Base-by-base conservation (phyloP, 2,113 vertebrate genomes). In the Agelaius phoeniceus region DNA sequence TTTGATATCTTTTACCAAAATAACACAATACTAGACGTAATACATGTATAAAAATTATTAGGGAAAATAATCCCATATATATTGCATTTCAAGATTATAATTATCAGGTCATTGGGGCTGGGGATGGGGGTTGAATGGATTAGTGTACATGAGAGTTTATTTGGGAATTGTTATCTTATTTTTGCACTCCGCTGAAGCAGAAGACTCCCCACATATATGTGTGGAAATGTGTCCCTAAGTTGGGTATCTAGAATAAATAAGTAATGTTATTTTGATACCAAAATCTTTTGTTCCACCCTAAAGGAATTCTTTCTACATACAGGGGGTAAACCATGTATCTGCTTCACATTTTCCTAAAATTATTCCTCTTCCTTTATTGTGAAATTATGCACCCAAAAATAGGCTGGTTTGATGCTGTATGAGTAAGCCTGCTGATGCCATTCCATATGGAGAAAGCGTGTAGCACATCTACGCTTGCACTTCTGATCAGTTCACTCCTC, bases 381-480 rank as follows among this genome's bases (percentile, higher is more conserved):
- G 49, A 58, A 75, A 72, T 69, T 52, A 54, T 68, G 72, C 58
- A 86, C 39, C 43, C 59, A 66, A 58, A 90, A 94, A 77, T 49
- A 94, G 46, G 19, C 73, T 93, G 74, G 54, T 61, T 82, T 87
- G 62, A 61, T 76, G 76, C 8, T 49, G 41, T 83, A 83, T 67
- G 92, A 94, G 67, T 86, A 95, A 93, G 71, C 73, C 59, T 65
- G 39, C 57, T 90, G 76, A 59, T 83, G 80, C 39, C 87, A 33
- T 55, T 87, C 80, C 68, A 59, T 52, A 59, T 16, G 68, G 79
- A 90, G 83, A 33, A 76, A 90, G 30, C 0, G 0, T 63, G 43
- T 86, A 63, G 63, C 52, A 15, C 9, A 1, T 80, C 85, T 93
- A 26, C 1, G 2, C 27, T 52, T 39, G 57, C 44, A 21, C 55